phyloP scores from a whole-genome alignment of 2,888 invertebrate species.

The Plemyria rubiginata region DNA sequence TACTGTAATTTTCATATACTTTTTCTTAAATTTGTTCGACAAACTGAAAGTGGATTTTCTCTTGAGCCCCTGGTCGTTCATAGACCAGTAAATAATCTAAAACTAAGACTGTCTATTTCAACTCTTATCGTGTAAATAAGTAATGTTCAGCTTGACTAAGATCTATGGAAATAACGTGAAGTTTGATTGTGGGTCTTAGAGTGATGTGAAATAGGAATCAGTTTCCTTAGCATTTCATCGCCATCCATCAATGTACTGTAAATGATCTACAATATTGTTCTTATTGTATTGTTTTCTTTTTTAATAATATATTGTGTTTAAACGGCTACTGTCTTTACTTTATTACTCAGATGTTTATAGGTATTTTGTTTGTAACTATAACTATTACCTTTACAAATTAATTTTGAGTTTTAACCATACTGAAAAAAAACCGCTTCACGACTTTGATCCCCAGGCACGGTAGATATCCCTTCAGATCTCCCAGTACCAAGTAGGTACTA shows the following conservation, averaged over 20 bases:
- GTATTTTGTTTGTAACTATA: too few species aligned
- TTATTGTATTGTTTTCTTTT: conserved; percentile 80
- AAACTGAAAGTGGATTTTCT: too few species aligned
- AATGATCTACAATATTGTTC: conserved; percentile 81
- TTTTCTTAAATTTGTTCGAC: too few species aligned
- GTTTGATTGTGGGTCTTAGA: conserved; percentile 25
- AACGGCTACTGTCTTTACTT: conserved; percentile 57
- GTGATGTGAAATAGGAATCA: conserved; percentile 23
- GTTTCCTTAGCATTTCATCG: conserved; percentile 30
- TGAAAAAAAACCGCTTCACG: too few species aligned
- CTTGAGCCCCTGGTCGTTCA: background rate
- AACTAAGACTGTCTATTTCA: conserved; percentile 23
- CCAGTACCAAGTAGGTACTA: too few species aligned
- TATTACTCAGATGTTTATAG: conserved; percentile 15
- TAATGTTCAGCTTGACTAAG: background rate
- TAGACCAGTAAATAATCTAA: conserved; percentile 13
- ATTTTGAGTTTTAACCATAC: too few species aligned
- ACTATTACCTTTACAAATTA: too few species aligned
- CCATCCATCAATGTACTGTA: conserved; percentile 55
- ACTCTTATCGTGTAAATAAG: background rate
- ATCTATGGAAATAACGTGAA: conserved; percentile 16
- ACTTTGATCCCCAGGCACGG: too few species aligned
- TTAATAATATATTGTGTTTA: conserved; percentile 84
- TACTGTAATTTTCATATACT: too few species aligned
- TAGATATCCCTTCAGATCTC: too few species aligned